Evolutionary conservation across 2,888 invertebrate species (phyloP), one percentile per base, ranked within the genome.

Genomic region (Neocrepidodera transversa): DNA sequence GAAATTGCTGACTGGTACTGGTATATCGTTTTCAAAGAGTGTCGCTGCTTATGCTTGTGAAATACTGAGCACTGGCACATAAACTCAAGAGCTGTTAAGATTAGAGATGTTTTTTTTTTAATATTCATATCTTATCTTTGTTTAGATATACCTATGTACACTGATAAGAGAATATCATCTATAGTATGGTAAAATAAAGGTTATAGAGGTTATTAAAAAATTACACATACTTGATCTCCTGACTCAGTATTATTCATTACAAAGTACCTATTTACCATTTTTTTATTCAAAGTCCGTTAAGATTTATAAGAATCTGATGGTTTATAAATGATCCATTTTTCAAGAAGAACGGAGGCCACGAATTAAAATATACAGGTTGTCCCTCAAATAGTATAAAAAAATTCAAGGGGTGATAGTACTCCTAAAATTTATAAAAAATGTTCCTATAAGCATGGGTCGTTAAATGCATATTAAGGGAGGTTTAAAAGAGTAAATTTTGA

Each of bases 81-180:
- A 35, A 23, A 48, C 40, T 18, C 28, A 18, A 48, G 16, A 40
- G 48, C 51, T 32, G 51, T 58, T 38, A n/a, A 48, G 48, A 53
- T 53, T 40, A 36, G 38, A 54, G 54, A 26, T 32, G 42, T 43
- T 54, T 48, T 58, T 50, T n/a, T 42, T 32, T 11, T 49, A 17
- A 40, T 58, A 38, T 16, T 40, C 14, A 42, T 54, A 49, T 59
- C 59, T 59, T 59, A 59, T 59, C 59, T 36, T 54, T 59, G 54
- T 54, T 59, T 43, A 59, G 59, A 59, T 54, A 59, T 54, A 54
- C 59, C 59, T 59, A 54, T 54, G 50, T 59, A 59, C 50, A 54
- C 50, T 43, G 59, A 59, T 59, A 59, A 54, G 10, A 2, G 18
- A 32, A 45, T 50, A 50, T 43, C 32, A 54, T 32, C 43, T 52